Evolutionary conservation across 2,113 vertebrate genomes (phyloP).

Genomic region (Ursus arctos): DNA sequence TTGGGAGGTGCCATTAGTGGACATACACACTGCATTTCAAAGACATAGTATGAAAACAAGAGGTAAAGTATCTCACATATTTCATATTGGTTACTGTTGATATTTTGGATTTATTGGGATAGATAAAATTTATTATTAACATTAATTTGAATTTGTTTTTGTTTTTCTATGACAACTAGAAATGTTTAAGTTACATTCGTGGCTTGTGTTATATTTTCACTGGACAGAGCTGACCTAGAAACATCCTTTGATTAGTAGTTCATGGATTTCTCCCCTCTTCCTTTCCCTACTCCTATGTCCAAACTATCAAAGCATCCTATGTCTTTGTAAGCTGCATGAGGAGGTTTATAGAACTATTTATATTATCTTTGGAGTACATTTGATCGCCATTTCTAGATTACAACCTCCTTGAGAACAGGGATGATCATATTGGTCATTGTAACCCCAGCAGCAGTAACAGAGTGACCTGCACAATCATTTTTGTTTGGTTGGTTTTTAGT

Average conservation of each 20-base stretch:
- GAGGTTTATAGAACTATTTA: not conserved
- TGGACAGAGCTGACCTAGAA: not conserved
- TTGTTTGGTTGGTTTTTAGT: not conserved
- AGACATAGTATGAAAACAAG: not conserved
- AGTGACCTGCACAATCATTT: not conserved
- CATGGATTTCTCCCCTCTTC: not conserved
- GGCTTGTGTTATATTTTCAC: not conserved
- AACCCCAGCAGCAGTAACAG: not conserved
- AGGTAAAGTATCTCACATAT: not conserved
- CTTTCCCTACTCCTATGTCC: not conserved
- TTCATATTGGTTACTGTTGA: not conserved
- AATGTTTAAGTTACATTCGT: not conserved
- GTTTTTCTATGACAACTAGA: not conserved
- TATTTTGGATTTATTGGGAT: not conserved
- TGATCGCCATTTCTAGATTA: not conserved
- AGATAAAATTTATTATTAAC: not conserved
- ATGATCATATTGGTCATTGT: not conserved
- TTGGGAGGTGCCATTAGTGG: not conserved
- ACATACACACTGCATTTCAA: not conserved
- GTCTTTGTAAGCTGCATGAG: rapidly evolving
- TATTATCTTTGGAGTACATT: not conserved
- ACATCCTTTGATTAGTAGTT: not conserved
- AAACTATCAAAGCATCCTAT: not conserved
- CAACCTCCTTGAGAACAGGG: not conserved
- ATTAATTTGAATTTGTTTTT: not conserved